phyloP scores from a whole-genome alignment of 1,140 invertebrate species.

The Amyelois transitella region DNA sequence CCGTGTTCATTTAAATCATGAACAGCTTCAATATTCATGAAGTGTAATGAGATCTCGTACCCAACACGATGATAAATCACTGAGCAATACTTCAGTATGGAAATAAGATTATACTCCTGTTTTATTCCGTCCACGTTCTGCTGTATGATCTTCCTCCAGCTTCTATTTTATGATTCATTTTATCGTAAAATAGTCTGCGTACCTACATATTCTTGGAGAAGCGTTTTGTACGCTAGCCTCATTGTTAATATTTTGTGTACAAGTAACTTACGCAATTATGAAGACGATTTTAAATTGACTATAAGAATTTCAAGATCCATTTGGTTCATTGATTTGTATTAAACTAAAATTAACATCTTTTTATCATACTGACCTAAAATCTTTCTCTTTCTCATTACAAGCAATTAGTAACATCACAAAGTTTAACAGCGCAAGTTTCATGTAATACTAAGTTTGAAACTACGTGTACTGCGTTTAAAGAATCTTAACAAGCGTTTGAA shows the following conservation, averaged over 20 bases:
- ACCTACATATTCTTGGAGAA: not conserved
- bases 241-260: not conserved
- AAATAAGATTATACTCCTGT: conserved; percentile 7
- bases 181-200: conserved; percentile 21
- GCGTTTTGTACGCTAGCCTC: not conserved
- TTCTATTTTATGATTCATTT: conserved; percentile 14
- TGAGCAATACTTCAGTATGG: conserved; percentile 6
- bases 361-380: not conserved
- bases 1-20: not conserved
- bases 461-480: not conserved
- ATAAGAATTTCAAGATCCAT: too few relatives aligned
- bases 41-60: conserved; percentile 2
- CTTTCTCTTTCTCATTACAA: not conserved
- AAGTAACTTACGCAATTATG: too few relatives aligned
- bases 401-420: not conserved
- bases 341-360: not conserved
- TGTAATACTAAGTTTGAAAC: not conserved
- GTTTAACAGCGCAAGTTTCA: not conserved
- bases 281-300: too few relatives aligned
- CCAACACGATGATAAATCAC: not conserved
- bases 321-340: not conserved
- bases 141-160: conserved; percentile 14
- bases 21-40: not conserved
- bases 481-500: not conserved
- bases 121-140: conserved; percentile 20